These are phyloP conservation scores for Microtus oregoni DNA, from an alignment of 2,113 vertebrate genomes.

Conservation along the genomic window DNA sequence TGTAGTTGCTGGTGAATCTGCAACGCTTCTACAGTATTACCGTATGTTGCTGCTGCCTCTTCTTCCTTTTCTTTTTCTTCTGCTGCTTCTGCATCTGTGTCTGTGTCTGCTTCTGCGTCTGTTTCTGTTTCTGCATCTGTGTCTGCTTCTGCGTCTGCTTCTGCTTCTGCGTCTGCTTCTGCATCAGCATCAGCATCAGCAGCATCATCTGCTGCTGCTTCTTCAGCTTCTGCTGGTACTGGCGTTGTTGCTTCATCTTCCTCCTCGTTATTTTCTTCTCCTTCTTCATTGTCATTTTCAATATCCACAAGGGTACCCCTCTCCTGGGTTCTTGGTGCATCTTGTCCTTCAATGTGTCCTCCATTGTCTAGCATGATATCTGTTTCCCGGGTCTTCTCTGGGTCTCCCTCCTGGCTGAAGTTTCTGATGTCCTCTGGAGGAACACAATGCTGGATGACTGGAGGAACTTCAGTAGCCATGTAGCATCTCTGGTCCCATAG, in stretches of 20 bases:
- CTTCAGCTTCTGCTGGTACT: too few relatives aligned
- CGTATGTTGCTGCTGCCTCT: too few relatives aligned
- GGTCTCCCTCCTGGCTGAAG: background rate
- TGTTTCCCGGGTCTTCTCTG: background rate
- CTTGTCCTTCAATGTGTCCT: background rate
- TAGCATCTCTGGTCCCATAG: background rate
- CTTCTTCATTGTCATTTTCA: background rate
- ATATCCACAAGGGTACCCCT: background rate
- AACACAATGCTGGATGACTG: background rate
- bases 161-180: too few relatives aligned
- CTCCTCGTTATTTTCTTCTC: background rate
- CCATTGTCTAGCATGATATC: rapidly evolving
- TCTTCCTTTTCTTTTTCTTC: background rate
- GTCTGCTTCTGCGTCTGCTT: background rate
- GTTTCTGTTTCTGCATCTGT: too few relatives aligned
- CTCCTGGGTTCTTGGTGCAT: background rate
- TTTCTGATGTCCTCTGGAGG: background rate
- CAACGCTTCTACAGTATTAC: too few relatives aligned
- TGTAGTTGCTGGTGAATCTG: background rate
- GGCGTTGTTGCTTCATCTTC: background rate
- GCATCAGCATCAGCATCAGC: too few relatives aligned
- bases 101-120: background rate
- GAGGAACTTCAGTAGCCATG: background rate
- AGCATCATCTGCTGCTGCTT: too few relatives aligned
- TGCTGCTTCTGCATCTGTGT: background rate